Conservation (phyloP, 2,797 vertebrate species). For the Arnoldichthys spilopterus region DNA sequence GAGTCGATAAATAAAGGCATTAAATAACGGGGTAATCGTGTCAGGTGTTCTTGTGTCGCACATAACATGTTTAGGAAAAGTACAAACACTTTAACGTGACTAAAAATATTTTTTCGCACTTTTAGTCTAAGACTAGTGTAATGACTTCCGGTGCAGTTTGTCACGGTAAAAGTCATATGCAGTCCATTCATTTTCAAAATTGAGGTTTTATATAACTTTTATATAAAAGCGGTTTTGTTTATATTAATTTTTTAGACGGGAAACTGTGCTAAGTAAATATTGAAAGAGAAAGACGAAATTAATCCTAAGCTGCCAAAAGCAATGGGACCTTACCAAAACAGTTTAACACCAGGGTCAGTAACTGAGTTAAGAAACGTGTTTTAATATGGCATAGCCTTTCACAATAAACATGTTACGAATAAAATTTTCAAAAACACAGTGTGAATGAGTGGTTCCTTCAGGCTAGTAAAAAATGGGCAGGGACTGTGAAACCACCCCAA, state of each 20-base stretch:
- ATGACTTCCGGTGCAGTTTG: conserved; percentile 16
- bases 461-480: not conserved
- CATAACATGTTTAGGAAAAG: not conserved
- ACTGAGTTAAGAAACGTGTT: no score
- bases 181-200: not conserved
- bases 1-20: not conserved
- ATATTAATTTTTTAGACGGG: no score
- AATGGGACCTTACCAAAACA: not conserved
- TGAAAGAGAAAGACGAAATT: not conserved
- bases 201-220: not conserved
- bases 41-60: not conserved
- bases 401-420: not conserved
- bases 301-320: not conserved
- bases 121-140: not conserved
- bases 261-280: not conserved
- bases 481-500: not conserved
- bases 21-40: no score
- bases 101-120: not conserved
- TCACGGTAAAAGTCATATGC: conserved; percentile 31
- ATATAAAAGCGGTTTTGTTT: not conserved
- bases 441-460: not conserved
- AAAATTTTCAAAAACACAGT: not conserved
- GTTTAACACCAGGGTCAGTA: no score
- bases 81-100: not conserved
- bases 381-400: no score